Conservation (phyloP, 2,113 vertebrate genomes). For the Gracilinanus agilis region DNA sequence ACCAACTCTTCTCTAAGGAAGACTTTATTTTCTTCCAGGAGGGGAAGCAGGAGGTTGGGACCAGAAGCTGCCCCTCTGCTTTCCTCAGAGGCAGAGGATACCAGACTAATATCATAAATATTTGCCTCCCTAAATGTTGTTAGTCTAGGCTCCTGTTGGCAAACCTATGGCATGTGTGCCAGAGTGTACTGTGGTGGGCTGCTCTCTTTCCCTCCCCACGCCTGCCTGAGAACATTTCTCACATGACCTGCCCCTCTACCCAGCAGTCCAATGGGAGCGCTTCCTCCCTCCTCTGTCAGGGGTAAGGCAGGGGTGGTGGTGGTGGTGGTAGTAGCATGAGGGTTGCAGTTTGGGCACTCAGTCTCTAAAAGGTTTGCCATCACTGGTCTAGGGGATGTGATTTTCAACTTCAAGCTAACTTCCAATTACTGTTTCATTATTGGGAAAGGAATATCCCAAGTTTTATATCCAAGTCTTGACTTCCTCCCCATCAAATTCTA, state of each 20-base stretch:
- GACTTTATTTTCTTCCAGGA: background rate
- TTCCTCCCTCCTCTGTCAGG: no score
- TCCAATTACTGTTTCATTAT: background rate
- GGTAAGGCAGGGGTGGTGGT: no score
- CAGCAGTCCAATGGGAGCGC: no score
- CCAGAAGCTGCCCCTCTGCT: background rate
- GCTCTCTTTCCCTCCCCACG: no score
- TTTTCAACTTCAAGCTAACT: background rate
- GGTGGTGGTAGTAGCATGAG: no score
- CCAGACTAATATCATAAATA: background rate
- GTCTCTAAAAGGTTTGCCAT: no score
- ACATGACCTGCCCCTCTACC: no score
- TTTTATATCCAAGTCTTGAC: background rate
- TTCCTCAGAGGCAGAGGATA: background rate
- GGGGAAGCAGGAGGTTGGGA: background rate
- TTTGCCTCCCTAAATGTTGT: background rate
- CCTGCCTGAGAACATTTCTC: no score
- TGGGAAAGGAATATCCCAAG: background rate
- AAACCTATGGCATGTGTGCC: no score
- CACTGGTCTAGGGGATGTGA: background rate
- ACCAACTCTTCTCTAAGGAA: background rate
- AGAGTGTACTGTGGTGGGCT: no score
- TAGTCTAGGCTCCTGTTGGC: no score
- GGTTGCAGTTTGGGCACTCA: no score
- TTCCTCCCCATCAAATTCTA: background rate